Evolutionary conservation across 2,888 invertebrate species (phyloP).

Genomic region (Laothoe populi): DNA sequence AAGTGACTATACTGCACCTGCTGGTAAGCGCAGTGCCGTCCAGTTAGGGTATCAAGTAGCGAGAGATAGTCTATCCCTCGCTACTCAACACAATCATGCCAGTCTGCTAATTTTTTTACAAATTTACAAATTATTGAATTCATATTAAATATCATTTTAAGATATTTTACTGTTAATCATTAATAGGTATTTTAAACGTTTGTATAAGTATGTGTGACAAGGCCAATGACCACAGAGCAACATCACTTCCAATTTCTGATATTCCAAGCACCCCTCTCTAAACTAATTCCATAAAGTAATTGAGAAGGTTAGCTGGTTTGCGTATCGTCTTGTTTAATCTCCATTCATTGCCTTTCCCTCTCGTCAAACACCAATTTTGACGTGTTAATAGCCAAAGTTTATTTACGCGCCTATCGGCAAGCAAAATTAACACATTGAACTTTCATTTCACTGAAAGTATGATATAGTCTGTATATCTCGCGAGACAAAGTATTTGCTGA

Average conservation of each 20-base stretch:
- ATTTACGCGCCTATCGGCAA: slow-evolving; percentile 67
- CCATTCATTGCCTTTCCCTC: slow-evolving; percentile 72
- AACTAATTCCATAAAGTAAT: slow-evolving; percentile 79
- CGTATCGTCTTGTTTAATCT: slow-evolving; percentile 79
- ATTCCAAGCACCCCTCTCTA: slow-evolving; percentile 49
- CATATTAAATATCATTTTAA: too few relatives aligned
- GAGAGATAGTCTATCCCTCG: too few relatives aligned
- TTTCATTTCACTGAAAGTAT: slow-evolving; percentile 36
- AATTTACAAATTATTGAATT: too few relatives aligned
- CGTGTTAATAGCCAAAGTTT: slow-evolving; percentile 78
- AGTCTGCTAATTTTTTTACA: too few relatives aligned
- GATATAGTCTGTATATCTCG: slow-evolving; percentile 13
- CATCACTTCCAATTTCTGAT: slow-evolving; percentile 48
- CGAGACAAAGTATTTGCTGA: slow-evolving; percentile 6
- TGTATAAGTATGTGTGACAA: slow-evolving; percentile 6
- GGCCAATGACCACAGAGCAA: slow-evolving; percentile 30
- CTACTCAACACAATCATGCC: too few relatives aligned
- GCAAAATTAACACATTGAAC: slow-evolving; percentile 65
- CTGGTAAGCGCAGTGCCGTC: too few relatives aligned
- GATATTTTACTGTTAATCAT: too few relatives aligned
- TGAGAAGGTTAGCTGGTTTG: slow-evolving; percentile 66
- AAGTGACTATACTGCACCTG: too few relatives aligned
- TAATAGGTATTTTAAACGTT: too few relatives aligned
- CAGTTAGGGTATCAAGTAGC: too few relatives aligned
- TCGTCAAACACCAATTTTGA: slow-evolving; percentile 78